A percentile compares a stretch with the other conserved stretches of the same genome.
Conservation (phyloP, 2,797 vertebrate genomes). For the Takifugu ocellatus region DNA sequence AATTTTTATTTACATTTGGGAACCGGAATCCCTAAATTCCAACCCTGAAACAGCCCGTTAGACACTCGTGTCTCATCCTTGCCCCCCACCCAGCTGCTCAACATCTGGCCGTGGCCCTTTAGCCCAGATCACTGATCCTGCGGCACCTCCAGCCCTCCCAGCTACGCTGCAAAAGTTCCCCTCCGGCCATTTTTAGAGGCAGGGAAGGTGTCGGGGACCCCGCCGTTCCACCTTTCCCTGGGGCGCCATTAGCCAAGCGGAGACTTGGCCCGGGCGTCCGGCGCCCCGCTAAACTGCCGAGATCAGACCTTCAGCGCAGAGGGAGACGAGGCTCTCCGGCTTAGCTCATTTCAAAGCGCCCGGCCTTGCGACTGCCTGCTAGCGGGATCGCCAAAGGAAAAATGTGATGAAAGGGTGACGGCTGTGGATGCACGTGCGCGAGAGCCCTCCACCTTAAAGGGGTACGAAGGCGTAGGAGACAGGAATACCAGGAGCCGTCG, state of each 20-base stretch:
- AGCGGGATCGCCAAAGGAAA: conserved; percentile 41
- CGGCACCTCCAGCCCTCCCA: conserved; percentile 22
- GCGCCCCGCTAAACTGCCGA: conserved; percentile 42
- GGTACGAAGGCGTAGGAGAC: conserved; percentile 13
- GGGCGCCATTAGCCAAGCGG: conserved; percentile 61
- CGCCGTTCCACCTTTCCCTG: conserved; percentile 47
- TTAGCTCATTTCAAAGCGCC: conserved; percentile 57
- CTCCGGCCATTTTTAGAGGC: conserved; percentile 25
- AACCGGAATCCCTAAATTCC: neutral
- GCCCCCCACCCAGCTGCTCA: conserved; percentile 26
- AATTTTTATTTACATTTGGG: neutral
- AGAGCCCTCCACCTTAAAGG: conserved; percentile 3
- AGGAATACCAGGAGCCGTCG: conserved; percentile 31
- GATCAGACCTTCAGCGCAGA: conserved; percentile 57
- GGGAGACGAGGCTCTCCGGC: conserved; percentile 29
- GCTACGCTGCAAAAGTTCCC: conserved; percentile 37
- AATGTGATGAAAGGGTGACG: conserved; percentile 28
- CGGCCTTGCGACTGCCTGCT: conserved; percentile 52
- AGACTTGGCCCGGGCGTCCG: conserved; percentile 40
- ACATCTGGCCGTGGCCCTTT: conserved; percentile 34
- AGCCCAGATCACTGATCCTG: conserved; percentile 39
- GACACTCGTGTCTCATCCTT: neutral
- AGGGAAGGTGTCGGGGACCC: neutral
- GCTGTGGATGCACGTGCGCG: conserved; percentile 44
- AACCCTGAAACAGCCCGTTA: neutral